These are phyloP conservation scores for Leucophenga montana DNA, from an alignment of 2,888 invertebrate genomes.

Conservation along the genomic window DNA sequence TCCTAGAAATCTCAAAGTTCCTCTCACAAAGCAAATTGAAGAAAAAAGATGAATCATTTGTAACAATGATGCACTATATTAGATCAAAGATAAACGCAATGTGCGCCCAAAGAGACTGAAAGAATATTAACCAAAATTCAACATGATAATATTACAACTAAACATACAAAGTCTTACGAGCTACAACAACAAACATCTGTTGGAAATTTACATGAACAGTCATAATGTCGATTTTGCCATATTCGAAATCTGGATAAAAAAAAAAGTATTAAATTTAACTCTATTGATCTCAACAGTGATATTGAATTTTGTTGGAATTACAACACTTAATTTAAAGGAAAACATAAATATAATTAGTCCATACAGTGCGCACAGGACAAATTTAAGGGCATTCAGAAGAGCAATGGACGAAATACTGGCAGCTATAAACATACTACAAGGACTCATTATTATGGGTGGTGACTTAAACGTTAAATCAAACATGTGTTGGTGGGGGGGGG, in stretches of 20 bases:
- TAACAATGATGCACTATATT: too few relatives aligned
- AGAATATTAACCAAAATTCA: too few relatives aligned
- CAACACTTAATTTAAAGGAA: conserved; percentile 22
- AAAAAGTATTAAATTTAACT: conserved; percentile 28
- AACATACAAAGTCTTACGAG: too few relatives aligned
- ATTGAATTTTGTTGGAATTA: conserved; percentile 7
- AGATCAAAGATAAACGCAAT: too few relatives aligned
- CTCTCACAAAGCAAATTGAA: too few relatives aligned
- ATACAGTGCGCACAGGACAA: conserved; percentile 22
- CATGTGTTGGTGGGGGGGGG: background rate
- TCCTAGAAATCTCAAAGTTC: too few relatives aligned
- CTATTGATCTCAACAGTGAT: background rate
- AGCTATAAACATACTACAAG: background rate
- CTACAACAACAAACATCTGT: conserved; percentile 25
- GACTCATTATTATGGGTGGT: background rate
- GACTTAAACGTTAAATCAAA: conserved; percentile 24
- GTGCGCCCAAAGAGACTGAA: too few relatives aligned
- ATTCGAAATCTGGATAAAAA: conserved; percentile 27
- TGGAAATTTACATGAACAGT: conserved; percentile 23
- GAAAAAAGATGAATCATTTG: too few relatives aligned
- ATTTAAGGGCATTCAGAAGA: background rate
- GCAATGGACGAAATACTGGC: conserved; percentile 4
- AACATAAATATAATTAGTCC: conserved; percentile 27
- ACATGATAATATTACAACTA: conserved; percentile 31
- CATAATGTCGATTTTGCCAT: conserved; percentile 29